These are phyloP conservation scores for Pristionchus fissidentatus DNA, from an alignment of 2,888 invertebrate species.

Conservation along the genomic window DNA sequence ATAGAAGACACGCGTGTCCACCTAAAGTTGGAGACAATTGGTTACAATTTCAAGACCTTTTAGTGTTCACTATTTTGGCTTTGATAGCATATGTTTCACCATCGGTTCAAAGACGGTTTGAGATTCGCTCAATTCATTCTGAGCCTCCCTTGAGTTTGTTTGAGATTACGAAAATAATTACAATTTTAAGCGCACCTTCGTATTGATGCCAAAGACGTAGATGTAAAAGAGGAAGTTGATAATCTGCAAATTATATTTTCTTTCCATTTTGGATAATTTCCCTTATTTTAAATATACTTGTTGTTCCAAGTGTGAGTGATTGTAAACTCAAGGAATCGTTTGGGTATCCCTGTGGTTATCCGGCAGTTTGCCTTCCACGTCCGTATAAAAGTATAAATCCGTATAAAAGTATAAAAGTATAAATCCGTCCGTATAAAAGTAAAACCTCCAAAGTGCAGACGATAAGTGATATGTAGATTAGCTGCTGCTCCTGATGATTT, in stretches of 20 bases:
- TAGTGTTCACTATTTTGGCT: too few species aligned
- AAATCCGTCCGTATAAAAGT: neutral
- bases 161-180: neutral
- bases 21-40: neutral
- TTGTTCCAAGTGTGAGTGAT: neutral
- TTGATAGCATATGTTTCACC: too few species aligned
- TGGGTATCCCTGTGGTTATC: too few species aligned
- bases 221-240: constrained; percentile 33
- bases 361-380: too few species aligned
- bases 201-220: constrained; percentile 36
- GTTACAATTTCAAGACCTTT: too few species aligned
- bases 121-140: too few species aligned
- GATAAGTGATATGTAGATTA: constrained; percentile 25
- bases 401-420: neutral
- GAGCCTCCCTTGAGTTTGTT: neutral
- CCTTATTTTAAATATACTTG: too few species aligned
- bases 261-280: too few species aligned
- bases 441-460: constrained; percentile 34
- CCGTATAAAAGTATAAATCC: too few species aligned
- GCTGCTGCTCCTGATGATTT: constrained; percentile 17
- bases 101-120: too few species aligned
- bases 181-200: neutral
- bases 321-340: too few species aligned
- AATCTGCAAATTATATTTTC: neutral
- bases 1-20: constrained; percentile 32